These are phyloP conservation scores for Papilio elwesi DNA, from an alignment of 2,888 invertebrate genomes.

Conservation along the genomic window DNA sequence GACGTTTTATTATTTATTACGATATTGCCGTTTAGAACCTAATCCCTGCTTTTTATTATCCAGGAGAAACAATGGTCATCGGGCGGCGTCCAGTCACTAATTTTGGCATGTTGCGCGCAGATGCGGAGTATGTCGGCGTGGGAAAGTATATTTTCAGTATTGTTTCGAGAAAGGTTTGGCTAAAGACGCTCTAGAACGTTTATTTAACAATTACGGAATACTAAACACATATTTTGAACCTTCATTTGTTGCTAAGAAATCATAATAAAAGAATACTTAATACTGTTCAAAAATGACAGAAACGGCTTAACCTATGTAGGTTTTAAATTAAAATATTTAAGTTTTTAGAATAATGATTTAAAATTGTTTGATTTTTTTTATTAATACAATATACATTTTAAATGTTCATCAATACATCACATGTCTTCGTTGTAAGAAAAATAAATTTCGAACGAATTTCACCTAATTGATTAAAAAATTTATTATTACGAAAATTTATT, in stretches of 20 bases:
- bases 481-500: too few relatives aligned
- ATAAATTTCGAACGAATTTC: too few relatives aligned
- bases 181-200: slow-evolving; percentile 19
- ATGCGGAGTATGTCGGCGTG: slow-evolving; percentile 68
- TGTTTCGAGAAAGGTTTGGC: slow-evolving; percentile 32
- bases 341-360: too few relatives aligned
- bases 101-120: slow-evolving; percentile 78
- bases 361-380: too few relatives aligned
- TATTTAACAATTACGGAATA: background rate
- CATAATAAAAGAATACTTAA: background rate
- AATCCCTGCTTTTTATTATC: slow-evolving; percentile 80
- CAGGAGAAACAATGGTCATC: slow-evolving; percentile 80
- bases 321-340: background rate
- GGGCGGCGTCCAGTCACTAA: slow-evolving; percentile 62
- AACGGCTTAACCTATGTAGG: background rate
- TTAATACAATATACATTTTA: too few relatives aligned
- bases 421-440: too few relatives aligned
- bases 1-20: slow-evolving; percentile 82
- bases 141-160: slow-evolving; percentile 57
- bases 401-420: too few relatives aligned
- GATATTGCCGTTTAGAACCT: slow-evolving; percentile 81
- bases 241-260: background rate
- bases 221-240: background rate
- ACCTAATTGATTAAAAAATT: too few relatives aligned
- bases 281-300: background rate